Conservation (phyloP, 2,888 invertebrate genomes). For the Suillia variegata region DNA sequence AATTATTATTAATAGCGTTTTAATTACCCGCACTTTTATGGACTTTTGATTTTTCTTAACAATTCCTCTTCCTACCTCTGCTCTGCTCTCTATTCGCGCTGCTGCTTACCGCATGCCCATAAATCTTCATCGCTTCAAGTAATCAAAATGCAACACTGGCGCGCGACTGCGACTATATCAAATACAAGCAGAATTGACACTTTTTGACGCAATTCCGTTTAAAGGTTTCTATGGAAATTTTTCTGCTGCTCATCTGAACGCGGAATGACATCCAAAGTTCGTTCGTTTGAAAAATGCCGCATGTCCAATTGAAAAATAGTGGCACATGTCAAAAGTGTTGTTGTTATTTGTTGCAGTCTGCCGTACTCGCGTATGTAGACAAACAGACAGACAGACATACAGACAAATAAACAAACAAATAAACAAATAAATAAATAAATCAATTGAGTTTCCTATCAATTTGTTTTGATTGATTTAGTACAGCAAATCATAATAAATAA, state of each 20-base stretch:
- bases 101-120: background rate
- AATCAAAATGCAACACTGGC: slow-evolving; percentile 1
- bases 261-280: background rate
- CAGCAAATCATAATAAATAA: background rate
- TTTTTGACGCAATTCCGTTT: slow-evolving; percentile 3
- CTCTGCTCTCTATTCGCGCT: background rate
- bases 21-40: slow-evolving; percentile 7
- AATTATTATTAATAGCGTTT: slow-evolving; percentile 9
- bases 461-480: slow-evolving; percentile 13
- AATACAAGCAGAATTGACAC: background rate
- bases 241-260: no score
- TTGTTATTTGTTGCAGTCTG: no score
- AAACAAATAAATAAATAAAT: background rate
- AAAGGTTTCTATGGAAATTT: background rate
- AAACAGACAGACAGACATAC: background rate
- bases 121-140: background rate
- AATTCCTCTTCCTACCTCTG: background rate
- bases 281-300: background rate
- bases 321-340: slow-evolving; percentile 5
- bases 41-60: background rate
- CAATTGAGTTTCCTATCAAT: slow-evolving; percentile 10
- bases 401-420: background rate
- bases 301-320: background rate
- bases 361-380: no score
- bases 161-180: background rate